Evolutionary conservation across 1,140 invertebrate genomes (phyloP).

Genomic region (Meloidogyne floridensis): DNA sequence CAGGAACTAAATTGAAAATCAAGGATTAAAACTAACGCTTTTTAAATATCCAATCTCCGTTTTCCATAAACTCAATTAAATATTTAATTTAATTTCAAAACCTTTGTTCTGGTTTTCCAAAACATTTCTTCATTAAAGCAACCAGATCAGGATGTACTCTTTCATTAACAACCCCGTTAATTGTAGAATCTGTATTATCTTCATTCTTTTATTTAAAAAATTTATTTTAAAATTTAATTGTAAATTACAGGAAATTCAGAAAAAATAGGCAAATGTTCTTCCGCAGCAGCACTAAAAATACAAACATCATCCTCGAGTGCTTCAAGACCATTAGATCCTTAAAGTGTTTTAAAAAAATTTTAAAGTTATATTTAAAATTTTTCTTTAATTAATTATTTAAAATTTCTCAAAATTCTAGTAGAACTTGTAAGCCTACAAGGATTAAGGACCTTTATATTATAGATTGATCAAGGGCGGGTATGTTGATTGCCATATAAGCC

Average conservation of each 20-base stretch:
- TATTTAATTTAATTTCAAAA: not conserved
- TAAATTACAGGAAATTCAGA: slow-evolving; percentile 42
- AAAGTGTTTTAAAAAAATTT: slow-evolving; percentile 13
- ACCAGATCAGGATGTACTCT: slow-evolving; percentile 52
- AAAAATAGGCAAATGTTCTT: slow-evolving; percentile 49
- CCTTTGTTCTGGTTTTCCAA: slow-evolving; percentile 29
- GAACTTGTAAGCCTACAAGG: too few relatives aligned
- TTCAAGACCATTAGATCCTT: slow-evolving; percentile 27
- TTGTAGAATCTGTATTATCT: slow-evolving; percentile 15
- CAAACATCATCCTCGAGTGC: slow-evolving; percentile 48
- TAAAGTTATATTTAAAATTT: not conserved
- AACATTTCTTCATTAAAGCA: slow-evolving; percentile 49
- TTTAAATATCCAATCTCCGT: too few relatives aligned
- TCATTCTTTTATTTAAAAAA: slow-evolving; percentile 14
- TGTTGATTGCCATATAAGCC: too few relatives aligned
- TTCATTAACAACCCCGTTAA: slow-evolving; percentile 5
- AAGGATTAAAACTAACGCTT: too few relatives aligned
- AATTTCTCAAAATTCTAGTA: too few relatives aligned
- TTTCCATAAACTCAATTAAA: too few relatives aligned
- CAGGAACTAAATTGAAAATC: too few relatives aligned
- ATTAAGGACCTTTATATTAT: too few relatives aligned
- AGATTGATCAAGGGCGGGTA: too few relatives aligned
- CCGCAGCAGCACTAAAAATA: slow-evolving; percentile 51
- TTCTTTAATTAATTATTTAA: not conserved
- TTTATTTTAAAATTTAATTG: not conserved